Conservation (phyloP, 1,140 invertebrate species). For the Octopus sinensis region DNA sequence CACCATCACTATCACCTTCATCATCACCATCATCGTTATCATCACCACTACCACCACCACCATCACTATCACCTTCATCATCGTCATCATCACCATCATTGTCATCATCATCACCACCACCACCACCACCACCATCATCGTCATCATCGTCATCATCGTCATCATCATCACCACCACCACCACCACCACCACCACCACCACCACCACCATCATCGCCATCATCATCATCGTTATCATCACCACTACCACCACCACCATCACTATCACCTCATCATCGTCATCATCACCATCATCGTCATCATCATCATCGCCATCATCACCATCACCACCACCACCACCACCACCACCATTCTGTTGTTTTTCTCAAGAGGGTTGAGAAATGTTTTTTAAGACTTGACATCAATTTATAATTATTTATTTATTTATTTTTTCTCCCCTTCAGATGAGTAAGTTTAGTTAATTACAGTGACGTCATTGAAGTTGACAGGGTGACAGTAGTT, state of each 20-base stretch:
- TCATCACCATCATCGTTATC: slow-evolving; percentile 31
- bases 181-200: neutral
- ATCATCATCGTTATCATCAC: too few species aligned
- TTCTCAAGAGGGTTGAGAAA: too few species aligned
- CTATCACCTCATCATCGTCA: neutral
- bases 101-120: neutral
- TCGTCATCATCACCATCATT: slow-evolving; percentile 15
- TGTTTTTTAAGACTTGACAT: too few species aligned
- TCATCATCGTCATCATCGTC: slow-evolving; percentile 12
- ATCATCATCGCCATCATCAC: slow-evolving; percentile 22
- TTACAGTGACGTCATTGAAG: too few species aligned
- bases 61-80: neutral
- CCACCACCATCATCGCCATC: rapidly evolving
- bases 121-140: rapidly evolving
- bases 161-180: neutral
- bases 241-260: too few species aligned
- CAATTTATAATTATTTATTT: too few species aligned
- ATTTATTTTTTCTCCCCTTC: too few species aligned
- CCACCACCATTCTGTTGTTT: too few species aligned
- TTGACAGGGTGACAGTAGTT: too few species aligned
- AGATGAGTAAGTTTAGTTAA: too few species aligned
- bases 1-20: slow-evolving; percentile 22
- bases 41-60: neutral
- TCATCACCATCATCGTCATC: slow-evolving; percentile 22
- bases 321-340: slow-evolving; percentile 17